phyloP scores from a whole-genome alignment of 2,797 vertebrate species.

The Bufotes viridis region DNA sequence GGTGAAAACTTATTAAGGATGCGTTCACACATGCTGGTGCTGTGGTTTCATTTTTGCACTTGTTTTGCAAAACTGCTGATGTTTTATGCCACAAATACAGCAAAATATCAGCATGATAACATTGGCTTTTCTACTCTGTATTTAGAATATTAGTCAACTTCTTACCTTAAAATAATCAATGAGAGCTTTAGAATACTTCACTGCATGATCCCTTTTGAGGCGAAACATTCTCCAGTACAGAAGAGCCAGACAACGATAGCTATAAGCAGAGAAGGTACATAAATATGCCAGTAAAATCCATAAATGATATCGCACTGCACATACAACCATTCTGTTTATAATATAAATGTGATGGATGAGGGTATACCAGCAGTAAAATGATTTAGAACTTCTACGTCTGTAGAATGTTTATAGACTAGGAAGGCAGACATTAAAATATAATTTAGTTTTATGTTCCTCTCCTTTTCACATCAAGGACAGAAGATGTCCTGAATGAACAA shows the following conservation, averaged over 20 bases:
- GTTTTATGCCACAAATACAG: no score
- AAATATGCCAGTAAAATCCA: not conserved
- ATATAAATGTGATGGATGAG: not conserved
- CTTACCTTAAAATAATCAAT: conserved; percentile 97
- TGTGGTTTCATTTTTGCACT: no score
- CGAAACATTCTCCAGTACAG: conserved; percentile 99
- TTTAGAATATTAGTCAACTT: not conserved
- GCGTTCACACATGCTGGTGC: no score
- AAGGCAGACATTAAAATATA: not conserved
- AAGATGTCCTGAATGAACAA: not conserved
- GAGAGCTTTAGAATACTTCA: conserved; percentile 96
- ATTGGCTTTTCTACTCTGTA: not conserved
- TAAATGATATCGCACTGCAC: not conserved
- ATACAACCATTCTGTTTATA: not conserved
- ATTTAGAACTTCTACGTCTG: not conserved
- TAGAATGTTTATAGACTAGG: conserved; percentile 36
- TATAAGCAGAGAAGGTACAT: conserved; percentile 66
- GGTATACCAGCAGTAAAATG: not conserved
- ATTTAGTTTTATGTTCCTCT: not conserved
- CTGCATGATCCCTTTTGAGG: conserved; percentile 94
- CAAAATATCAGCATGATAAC: no score
- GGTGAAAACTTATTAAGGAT: no score
- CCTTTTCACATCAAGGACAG: not conserved
- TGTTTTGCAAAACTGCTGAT: no score
- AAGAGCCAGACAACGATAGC: conserved; percentile 95